These are phyloP conservation scores for Polypedilum pembai DNA, from an alignment of 1,140 invertebrate species.

Conservation along the genomic window DNA sequence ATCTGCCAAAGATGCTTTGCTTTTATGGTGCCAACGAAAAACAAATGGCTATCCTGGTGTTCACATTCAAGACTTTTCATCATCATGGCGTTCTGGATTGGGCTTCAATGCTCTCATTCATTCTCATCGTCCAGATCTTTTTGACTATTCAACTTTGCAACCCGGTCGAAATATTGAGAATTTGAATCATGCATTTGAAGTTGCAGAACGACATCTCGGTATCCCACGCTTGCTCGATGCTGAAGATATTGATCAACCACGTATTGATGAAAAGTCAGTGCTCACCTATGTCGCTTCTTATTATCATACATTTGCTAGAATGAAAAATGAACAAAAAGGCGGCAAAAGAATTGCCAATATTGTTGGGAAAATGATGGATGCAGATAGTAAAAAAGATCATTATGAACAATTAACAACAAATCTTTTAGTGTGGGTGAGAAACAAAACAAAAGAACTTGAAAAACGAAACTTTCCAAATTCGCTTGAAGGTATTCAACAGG, in stretches of 20 bases:
- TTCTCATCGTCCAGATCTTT: constrained; percentile 86
- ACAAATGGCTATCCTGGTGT: constrained; percentile 87
- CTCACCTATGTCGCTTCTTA: constrained; percentile 98
- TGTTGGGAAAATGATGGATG: constrained; percentile 90
- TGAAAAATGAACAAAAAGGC: constrained; percentile 98
- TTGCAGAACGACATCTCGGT: constrained; percentile 83
- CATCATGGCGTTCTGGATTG: constrained; percentile 89
- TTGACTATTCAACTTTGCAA: constrained; percentile 73
- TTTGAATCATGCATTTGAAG: constrained; percentile 90
- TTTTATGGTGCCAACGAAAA: constrained; percentile 98
- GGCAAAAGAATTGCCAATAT: constrained; percentile 96
- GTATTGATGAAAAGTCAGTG: constrained; percentile 92
- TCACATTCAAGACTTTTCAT: constrained; percentile 73
- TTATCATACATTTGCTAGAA: constrained; percentile 97
- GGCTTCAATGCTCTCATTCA: constrained; percentile 97
- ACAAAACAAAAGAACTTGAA: constrained; percentile 78
- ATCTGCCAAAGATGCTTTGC: constrained; percentile 95
- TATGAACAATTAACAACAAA: constrained; percentile 79
- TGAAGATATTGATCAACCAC: constrained; percentile 76
- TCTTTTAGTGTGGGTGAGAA: constrained; percentile 87
- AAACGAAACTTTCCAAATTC: constrained; percentile 90
- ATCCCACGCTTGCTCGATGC: constrained; percentile 70
- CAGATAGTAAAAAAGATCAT: constrained; percentile 81
- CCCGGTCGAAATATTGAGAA: constrained; percentile 79
- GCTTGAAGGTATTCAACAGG: constrained; percentile 87